These are phyloP conservation scores for Drosophila testacea DNA, from an alignment of 2,888 invertebrate genomes.

Conservation along the genomic window DNA sequence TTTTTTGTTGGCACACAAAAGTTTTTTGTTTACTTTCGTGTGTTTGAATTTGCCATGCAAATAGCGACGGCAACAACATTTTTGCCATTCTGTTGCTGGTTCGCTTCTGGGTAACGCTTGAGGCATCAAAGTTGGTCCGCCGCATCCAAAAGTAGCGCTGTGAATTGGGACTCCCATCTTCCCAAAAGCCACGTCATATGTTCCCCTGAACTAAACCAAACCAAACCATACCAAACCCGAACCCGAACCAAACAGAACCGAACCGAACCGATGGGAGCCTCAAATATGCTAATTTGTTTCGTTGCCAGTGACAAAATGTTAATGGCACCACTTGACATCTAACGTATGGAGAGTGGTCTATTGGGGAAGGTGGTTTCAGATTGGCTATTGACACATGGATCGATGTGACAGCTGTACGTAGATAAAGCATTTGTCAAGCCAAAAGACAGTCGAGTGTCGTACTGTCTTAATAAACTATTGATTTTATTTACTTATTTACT, in stretches of 20 bases:
- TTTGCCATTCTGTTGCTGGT: conserved; percentile 33
- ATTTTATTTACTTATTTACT: conserved; percentile 4
- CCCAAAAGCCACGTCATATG: conserved; percentile 27
- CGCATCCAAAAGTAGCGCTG: conserved; percentile 38
- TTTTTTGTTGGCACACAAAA: conserved; percentile 68
- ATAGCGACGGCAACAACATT: conserved; percentile 62
- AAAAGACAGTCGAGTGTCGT: neutral
- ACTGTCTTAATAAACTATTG: conserved; percentile 1
- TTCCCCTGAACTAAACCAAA: conserved; percentile 1
- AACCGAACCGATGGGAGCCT: conserved; percentile 14
- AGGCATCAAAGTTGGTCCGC: conserved; percentile 44
- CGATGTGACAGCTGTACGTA: conserved; percentile 2
- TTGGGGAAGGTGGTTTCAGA: neutral
- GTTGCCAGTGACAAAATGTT: conserved; percentile 49
- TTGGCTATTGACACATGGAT: conserved; percentile 24
- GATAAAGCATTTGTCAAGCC: conserved; percentile 15
- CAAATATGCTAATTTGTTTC: conserved; percentile 61
- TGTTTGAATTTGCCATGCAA: conserved; percentile 78
- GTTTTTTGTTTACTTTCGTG: conserved; percentile 72
- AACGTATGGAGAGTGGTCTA: conserved; percentile 7
- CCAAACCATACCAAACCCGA: neutral
- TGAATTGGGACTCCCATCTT: conserved; percentile 32
- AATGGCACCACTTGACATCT: conserved; percentile 41
- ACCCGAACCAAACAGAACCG: neutral
- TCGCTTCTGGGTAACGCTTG: conserved; percentile 29